Base-by-base conservation (phyloP, 2,113 vertebrate genomes). In the Opisthocomus hoazin region DNA sequence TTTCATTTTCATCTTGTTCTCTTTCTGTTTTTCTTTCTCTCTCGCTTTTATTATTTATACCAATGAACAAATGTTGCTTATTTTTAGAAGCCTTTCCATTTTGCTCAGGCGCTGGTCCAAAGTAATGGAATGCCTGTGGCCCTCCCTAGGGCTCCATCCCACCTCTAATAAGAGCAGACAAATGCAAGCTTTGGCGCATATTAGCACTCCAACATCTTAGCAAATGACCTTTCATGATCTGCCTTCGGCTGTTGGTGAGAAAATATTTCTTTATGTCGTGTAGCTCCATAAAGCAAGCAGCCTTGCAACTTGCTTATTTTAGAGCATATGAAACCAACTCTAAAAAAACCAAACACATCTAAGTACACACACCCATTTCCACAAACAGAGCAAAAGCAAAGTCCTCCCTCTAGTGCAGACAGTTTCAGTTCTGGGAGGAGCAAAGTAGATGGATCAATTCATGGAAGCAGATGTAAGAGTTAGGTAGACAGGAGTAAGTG, bases 21-120 rank as follows among this genome's bases (percentile, higher is more conserved):
- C 77, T 91, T 94, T 96, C 87, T 95, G 79, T 92, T 95, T 96
- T 96, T 94, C 80, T 94, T 91, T 91, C 94, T 90, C 64, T 70
- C 76, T 91, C 0, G 2, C 90, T 94, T 96, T 96, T 92, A 90
- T 96, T 96, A 96, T 96, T 97, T 95, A 96, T 96, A 96, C 84
- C 89, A 89, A 85, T 94, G 89, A 95, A 84, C 93, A 94, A 96
- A 94, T 95, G 95, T 84, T 94, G 45, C 70, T 93, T 97, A 96
- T 96, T 96, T 96, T 96, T 97, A 95, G 94, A 91, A 93, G 94
- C 81, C 66, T 92, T 96, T 97, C 87, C 66, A 82, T 94, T 89
- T 95, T 93, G 65, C 84, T 87, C 66, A 57, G 74, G 69, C 26
- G 0, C 81, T 87, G 89, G 83, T 94, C 87, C 81, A 45, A 69